Conservation (phyloP, 2,888 invertebrate genomes). For the Meganola albula region DNA sequence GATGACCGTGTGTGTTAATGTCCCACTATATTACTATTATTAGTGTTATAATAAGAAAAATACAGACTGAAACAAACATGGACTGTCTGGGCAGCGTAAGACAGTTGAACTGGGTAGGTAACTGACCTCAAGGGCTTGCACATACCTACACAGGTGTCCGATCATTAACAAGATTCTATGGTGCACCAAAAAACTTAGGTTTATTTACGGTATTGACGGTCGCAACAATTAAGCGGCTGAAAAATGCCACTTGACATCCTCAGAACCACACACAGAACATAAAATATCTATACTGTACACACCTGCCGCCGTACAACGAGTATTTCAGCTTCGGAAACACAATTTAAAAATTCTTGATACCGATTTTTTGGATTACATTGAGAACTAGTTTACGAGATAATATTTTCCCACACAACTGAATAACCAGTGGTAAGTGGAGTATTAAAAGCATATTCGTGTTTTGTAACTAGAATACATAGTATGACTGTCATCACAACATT, state of each 20-base stretch:
- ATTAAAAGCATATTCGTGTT: background rate
- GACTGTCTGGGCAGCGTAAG: no score
- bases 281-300: conserved; percentile 54
- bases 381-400: conserved; percentile 17
- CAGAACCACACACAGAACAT: conserved; percentile 58
- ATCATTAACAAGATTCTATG: conserved; percentile 48
- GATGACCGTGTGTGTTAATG: no score
- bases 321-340: conserved; percentile 29
- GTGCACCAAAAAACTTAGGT: conserved; percentile 58
- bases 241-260: conserved; percentile 67
- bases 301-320: conserved; percentile 36
- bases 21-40: no score
- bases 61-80: no score
- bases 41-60: no score
- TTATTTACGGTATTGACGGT: conserved; percentile 43
- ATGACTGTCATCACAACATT: no score
- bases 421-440: background rate
- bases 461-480: no score
- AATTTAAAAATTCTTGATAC: conserved; percentile 27
- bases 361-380: conserved; percentile 27
- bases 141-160: conserved; percentile 59
- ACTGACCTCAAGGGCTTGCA: conserved; percentile 26
- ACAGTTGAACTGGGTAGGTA: no score
- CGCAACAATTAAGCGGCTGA: conserved; percentile 60
- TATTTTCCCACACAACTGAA: background rate